Base-by-base conservation (phyloP, 2,797 vertebrate genomes). In the Nasua narica region DNA sequence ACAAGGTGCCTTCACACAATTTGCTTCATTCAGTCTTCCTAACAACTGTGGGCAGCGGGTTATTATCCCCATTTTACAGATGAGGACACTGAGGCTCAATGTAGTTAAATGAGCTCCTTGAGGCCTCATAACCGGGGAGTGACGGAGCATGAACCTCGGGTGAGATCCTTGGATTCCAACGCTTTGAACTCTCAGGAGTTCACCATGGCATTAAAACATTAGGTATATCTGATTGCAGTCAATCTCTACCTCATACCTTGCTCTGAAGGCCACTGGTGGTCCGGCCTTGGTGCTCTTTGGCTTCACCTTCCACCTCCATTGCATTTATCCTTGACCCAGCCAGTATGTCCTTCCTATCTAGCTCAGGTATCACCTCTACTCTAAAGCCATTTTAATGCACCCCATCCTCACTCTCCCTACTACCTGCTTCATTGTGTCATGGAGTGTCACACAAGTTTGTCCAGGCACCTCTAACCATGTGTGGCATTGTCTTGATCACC, bases 61-160 rank as follows among this genome's bases (percentile, higher is more conserved):
- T 90, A 94, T 87, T 90, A 79, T 74, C 60, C 12, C 32, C 79
- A 78, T 78, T 91, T 95, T 91, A 90, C 54, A 95, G 69, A 74
- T 27, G 52, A 93, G 60, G 48, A 87, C 82, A 97, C 40, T 40
- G 81, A 94, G 77, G 37, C n/a, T 87, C 43, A 56, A 7, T 60
- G 29, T 23, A 40, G 29, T 90, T 92, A 35, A 86, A 81, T 93
- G 90, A 93, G 58, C 72, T 91, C 40, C 84, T 90, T 40, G 84
- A 92, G 56, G 70, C 58, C 65, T 96, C 54, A 52, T 37, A 40
- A 32, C 37, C 8, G 35, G 50, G n/a, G 18, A 87, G 14, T 74
- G 81, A 87, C 32, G 85, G 52, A 87, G 56, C 62, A 48, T 43
- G 85, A 58, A 60, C 40, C 10, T 85, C 4, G 29, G 48, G 9